Base-by-base conservation (phyloP, 1,140 invertebrate genomes). In the Pogonognathellus flavescens region DNA sequence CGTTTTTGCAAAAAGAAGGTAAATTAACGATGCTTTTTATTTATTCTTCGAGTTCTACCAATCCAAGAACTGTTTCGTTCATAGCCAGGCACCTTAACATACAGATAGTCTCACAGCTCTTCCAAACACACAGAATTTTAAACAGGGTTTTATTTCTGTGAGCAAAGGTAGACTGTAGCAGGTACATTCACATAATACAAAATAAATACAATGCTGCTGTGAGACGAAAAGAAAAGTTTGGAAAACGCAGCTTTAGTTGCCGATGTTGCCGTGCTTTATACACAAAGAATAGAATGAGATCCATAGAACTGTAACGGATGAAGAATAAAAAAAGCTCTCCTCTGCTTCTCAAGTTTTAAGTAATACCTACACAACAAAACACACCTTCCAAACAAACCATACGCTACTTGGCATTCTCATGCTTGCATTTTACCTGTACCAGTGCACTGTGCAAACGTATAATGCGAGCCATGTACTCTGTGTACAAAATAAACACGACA, bases 281-380 rank as follows among this genome's bases (percentile, higher is more conserved):
- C 22, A 18, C 62, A 20, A 72, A 62, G 66, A 76, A 76, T 53
- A 76, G 52, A 80, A 52, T 83, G 52, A 76, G 82, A 86, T 59
- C 53, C 85, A 86, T 52, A 84, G 82, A 86, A 86, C 85, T 82
- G 85, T 86, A 86, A 86, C 85, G 85, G 66, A 86, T 86, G 85
- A 83, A 84, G 60, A 82, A 70, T 60, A 84, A 14, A 70, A n/a
- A 84, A 84, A 70, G 59, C 60, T 84, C 18, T 76, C 50, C 49
- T 76, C 83, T 41, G 2, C 31, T 41, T 41, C 81, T 82, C 76
- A 52, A 80, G 3, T 31, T 25, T 76, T 25, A 41, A 41, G 41
- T 76, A 22, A 41, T 41, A 41, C 31, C 31, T 3, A 41, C 31
- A 6, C 31, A 41, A 41, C 31, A 41, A 1, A 41, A 41, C 31